phyloP scores from a whole-genome alignment of 1,140 invertebrate species.

The Drosophila azteca region DNA sequence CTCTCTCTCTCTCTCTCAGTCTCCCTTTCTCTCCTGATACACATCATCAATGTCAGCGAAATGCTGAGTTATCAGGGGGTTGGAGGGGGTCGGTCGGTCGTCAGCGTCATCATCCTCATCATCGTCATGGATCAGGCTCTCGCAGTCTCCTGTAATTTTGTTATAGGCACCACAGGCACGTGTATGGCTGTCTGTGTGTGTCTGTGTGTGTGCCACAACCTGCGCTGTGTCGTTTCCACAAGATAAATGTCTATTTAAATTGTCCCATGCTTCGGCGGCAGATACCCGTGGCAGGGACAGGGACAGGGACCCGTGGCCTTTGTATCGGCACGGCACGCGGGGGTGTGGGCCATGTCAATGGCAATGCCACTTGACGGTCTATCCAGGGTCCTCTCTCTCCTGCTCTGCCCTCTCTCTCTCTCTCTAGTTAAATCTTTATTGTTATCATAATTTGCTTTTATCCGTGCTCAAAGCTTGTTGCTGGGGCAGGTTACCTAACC shows the following conservation, averaged over 20 bases:
- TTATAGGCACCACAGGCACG: constrained; percentile 59
- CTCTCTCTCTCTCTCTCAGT: no score
- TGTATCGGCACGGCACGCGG: constrained; percentile 24
- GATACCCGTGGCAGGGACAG: no score
- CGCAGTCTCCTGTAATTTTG: constrained; percentile 69
- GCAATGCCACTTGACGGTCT: constrained; percentile 48
- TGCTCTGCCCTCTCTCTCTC: no score
- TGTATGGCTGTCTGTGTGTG: constrained; percentile 32
- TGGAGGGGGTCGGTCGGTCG: constrained; percentile 20
- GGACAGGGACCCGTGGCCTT: constrained; percentile 36
- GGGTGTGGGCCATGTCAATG: constrained; percentile 26
- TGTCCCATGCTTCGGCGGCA: constrained; percentile 50
- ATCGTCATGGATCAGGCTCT: constrained; percentile 73
- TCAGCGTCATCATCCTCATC: constrained; percentile 52
- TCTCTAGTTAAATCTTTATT: constrained; percentile 80
- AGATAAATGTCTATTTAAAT: constrained; percentile 83
- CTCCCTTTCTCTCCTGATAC: constrained; percentile 7
- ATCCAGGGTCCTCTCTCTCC: constrained; percentile 14
- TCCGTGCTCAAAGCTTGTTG: constrained; percentile 75
- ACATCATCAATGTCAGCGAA: constrained; percentile 61
- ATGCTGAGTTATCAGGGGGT: constrained; percentile 3
- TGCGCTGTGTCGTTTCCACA: constrained; percentile 61
- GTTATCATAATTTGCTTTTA: constrained; percentile 82
- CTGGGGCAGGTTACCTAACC: constrained; percentile 54
- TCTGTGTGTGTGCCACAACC: constrained; percentile 21